Percentiles rank a stretch among this genome's conserved stretches.
phyloP scores from a whole-genome alignment of 2,797 vertebrate species.

The Margarornis squamiger region DNA sequence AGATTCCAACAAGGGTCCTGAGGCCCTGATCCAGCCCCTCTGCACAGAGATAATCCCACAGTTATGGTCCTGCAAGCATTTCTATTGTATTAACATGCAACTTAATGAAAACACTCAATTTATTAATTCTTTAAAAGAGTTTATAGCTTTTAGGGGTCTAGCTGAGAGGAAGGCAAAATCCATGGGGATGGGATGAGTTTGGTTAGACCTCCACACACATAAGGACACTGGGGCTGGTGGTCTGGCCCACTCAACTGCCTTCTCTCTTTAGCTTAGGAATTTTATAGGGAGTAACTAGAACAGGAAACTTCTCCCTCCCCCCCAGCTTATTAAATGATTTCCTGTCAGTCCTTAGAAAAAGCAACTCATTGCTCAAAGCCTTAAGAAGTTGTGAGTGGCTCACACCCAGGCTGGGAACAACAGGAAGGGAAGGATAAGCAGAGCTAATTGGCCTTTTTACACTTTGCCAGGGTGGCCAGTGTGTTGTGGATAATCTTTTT shows the following conservation, averaged over 20 bases:
- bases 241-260: neutral
- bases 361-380: constrained; percentile 72
- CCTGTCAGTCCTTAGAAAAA: constrained; percentile 76
- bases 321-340: constrained; percentile 76
- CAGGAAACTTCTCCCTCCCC: constrained; percentile 41
- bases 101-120: neutral
- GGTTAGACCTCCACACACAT: accelerated
- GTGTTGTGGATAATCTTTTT: constrained; percentile 62
- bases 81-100: neutral
- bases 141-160: neutral
- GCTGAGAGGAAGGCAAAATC: neutral
- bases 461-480: constrained; percentile 27
- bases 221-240: neutral
- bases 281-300: neutral
- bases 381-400: constrained; percentile 31
- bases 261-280: neutral
- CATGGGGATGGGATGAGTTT: neutral
- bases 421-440: constrained; percentile 78
- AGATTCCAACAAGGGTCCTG: neutral
- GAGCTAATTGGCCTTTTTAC: constrained; percentile 78
- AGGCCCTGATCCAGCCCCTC: neutral
- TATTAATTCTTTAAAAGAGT: neutral
- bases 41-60: neutral
- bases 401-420: constrained; percentile 66
- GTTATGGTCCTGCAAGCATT: neutral